A percentile compares a stretch with the other conserved stretches of the same genome.
phyloP scores from a whole-genome alignment of 2,797 vertebrate species.

The Cephalopachus bancanus region DNA sequence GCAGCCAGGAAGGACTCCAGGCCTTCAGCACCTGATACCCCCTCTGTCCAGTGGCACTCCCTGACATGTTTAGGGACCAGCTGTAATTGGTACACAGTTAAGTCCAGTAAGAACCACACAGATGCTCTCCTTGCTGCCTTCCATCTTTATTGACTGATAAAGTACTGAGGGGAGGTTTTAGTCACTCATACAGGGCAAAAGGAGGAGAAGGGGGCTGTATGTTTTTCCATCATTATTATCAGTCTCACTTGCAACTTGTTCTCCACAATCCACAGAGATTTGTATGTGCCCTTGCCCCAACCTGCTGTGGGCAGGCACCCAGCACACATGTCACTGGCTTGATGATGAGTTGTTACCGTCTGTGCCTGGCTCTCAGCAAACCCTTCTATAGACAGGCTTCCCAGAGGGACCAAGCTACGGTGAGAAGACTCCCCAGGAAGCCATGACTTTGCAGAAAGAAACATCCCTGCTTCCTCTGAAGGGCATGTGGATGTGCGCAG shows the following conservation, averaged over 20 bases:
- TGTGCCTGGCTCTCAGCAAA: neutral
- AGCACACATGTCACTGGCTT: neutral
- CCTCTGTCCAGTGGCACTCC: fast-evolving
- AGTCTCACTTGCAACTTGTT: neutral
- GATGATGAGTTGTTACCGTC: neutral
- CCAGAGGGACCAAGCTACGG: neutral
- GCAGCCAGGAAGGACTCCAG: neutral
- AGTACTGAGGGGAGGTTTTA: neutral
- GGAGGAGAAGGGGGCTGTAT: too few species aligned
- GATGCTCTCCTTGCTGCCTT: neutral
- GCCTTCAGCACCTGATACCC: neutral
- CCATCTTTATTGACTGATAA: neutral
- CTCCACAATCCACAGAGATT: neutral
- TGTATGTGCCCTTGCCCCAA: neutral
- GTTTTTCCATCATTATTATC: neutral
- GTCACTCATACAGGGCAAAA: neutral
- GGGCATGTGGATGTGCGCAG: neutral
- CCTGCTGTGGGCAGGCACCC: neutral
- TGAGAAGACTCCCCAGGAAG: neutral
- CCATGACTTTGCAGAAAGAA: neutral
- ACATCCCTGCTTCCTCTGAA: neutral
- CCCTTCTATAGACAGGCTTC: neutral
- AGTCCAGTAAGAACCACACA: neutral
- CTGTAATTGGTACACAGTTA: neutral
- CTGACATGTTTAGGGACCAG: neutral